A percentile compares a stretch with the other conserved stretches of the same genome.
Conservation (phyloP, 1,140 invertebrate genomes). For the Heterodera schachtii region DNA sequence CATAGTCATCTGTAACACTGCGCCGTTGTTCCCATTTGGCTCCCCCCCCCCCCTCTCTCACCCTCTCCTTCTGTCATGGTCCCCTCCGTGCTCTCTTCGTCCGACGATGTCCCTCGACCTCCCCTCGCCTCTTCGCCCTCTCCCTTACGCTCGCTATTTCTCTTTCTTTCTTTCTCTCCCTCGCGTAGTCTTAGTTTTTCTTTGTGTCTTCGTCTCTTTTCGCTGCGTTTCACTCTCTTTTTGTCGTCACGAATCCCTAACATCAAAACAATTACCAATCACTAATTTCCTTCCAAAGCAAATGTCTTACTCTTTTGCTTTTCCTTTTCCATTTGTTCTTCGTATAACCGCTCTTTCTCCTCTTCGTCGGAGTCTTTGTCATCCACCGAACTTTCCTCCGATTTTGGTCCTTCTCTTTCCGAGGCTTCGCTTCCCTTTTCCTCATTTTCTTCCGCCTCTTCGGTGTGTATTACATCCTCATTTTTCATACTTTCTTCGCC, state of each 20-base stretch:
- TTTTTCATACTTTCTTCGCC: conserved; percentile 32
- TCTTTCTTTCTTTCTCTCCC: neutral
- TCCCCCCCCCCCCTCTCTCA: neutral
- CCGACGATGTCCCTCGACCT: conserved; percentile 22
- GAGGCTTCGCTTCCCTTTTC: conserved; percentile 17
- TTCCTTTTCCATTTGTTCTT: conserved; percentile 32
- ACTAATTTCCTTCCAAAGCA: neutral
- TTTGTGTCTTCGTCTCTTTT: conserved; percentile 45
- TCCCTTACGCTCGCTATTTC: neutral
- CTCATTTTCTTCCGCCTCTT: conserved; percentile 20
- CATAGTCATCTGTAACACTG: conserved; percentile 15
- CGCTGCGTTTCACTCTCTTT: conserved; percentile 30
- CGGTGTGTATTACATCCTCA: neutral
- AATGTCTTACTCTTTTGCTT: conserved; percentile 24
- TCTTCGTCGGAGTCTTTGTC: conserved; percentile 23
- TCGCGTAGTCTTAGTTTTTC: conserved; percentile 32
- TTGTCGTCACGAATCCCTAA: conserved; percentile 40
- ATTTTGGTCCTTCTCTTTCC: conserved; percentile 2
- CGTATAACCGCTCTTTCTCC: conserved; percentile 25
- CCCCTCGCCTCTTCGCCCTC: neutral
- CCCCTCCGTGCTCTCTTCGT: neutral
- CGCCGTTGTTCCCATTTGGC: neutral
- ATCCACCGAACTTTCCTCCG: neutral
- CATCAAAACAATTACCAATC: conserved; percentile 22
- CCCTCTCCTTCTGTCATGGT: neutral